Evolutionary conservation across 1,140 invertebrate species (phyloP).

Genomic region (Galleria mellonella): DNA sequence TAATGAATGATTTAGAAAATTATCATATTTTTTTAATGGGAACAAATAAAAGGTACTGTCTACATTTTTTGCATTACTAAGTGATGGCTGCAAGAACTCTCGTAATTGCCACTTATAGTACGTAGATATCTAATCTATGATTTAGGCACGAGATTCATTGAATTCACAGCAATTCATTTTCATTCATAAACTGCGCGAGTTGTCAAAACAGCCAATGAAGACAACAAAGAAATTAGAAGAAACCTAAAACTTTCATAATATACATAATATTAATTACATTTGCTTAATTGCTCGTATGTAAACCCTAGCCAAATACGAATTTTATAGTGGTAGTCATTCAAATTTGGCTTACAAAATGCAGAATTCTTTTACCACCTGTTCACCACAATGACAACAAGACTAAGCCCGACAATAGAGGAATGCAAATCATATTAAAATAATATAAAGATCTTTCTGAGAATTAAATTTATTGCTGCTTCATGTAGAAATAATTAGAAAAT

Average conservation of each 20-base stretch:
- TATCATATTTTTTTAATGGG: no score
- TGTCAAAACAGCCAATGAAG: conserved; percentile 57
- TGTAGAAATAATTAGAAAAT: conserved; percentile 15
- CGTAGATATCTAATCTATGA: conserved; percentile 50
- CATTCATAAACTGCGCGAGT: conserved; percentile 66
- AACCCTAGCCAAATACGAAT: not conserved
- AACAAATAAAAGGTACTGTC: no score
- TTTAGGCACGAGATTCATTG: conserved; percentile 63
- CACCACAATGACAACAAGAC: conserved; percentile 51
- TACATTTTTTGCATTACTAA: no score
- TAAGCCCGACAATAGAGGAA: not conserved
- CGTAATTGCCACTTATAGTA: no score
- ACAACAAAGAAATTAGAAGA: conserved; percentile 47
- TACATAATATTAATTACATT: no score
- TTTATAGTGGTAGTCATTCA: conserved; percentile 25
- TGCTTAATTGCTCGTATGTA: no score
- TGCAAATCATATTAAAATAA: not conserved
- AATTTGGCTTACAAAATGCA: conserved; percentile 30
- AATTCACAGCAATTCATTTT: conserved; percentile 46
- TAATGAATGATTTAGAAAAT: no score
- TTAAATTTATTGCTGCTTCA: not conserved
- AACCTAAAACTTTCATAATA: no score
- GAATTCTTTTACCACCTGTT: conserved; percentile 60
- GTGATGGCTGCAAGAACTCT: no score
- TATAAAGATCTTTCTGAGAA: not conserved